Evolutionary conservation across 2,888 invertebrate species (phyloP), one percentile per base, ranked within the genome.

Genomic region (Cryptus viduatorius): DNA sequence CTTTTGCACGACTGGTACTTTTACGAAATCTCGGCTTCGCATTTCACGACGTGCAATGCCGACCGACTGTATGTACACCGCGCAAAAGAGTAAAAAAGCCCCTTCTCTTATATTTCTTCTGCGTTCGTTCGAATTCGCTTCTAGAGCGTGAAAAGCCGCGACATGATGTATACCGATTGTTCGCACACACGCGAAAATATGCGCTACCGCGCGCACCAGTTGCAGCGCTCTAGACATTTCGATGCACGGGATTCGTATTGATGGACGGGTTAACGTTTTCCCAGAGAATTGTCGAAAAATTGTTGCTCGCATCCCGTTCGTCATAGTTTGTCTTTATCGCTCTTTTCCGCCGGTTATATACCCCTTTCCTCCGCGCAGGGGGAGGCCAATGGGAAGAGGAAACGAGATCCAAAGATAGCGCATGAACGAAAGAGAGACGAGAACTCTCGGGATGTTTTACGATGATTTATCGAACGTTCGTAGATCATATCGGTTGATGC

Each of bases 391-490:
- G 24, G 12, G 59, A 29, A 24, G 29, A 48, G 7, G 42, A 53
- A 61, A 4, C 61, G 48, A 1, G 50, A 76, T 24, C 19, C 19
- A 4, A 37, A 65, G 50, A 24, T 50, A 59, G 29, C 50, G 42
- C 14, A 46, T 56, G 10, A 59, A 24, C 37, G 29, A 65, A 50
- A 42, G 19, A 42, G 53, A 56, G 71, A 37, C 16, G 50, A 12
- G 53, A 71, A 37, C 19, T 37, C 46, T 59, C 31, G 79, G 69
- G 64, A 48, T 68, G 42, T 37, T 64, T 37, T 37, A 31, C 42
- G 50, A 50, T 84, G 81, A 84, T 84, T 84, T 82, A 82, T 84
- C 77, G 81, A 67, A 59, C 56, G 42, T 53, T 77, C 81, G 78
- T 76, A 65, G 37, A 76, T 71, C 59, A 42, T 64, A 50, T 64